These are phyloP conservation scores for Leptopilina syphax DNA, from an alignment of 2,888 invertebrate species.

Conservation along the genomic window DNA sequence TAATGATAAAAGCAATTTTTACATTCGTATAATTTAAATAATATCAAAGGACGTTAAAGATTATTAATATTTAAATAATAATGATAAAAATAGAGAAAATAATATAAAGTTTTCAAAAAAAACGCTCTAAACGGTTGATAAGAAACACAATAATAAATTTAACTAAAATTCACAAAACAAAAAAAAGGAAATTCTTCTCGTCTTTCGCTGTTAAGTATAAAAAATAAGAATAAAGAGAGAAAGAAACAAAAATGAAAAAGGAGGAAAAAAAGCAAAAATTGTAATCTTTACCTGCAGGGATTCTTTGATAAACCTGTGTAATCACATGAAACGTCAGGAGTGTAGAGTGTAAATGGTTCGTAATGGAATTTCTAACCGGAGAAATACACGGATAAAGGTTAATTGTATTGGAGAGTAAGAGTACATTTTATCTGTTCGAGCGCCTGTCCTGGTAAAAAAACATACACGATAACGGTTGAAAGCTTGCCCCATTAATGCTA, in stretches of 20 bases:
- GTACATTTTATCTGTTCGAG: conserved; percentile 69
- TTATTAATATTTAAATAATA: no score
- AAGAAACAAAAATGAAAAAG: background rate
- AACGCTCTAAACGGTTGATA: no score
- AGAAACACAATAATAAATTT: background rate
- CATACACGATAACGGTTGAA: conserved; percentile 73
- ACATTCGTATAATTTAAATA: no score
- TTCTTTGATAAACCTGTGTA: conserved; percentile 32
- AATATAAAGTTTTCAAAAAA: no score
- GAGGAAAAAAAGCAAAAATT: background rate
- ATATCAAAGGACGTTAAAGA: no score
- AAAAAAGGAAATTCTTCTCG: conserved; percentile 24
- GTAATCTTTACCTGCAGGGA: conserved; percentile 19
- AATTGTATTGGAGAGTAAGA: conserved; percentile 63
- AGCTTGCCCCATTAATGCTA: conserved; percentile 75
- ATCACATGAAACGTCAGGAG: conserved; percentile 43
- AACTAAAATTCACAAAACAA: background rate
- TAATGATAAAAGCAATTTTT: no score
- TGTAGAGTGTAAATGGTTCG: conserved; percentile 69
- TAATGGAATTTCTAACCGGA: conserved; percentile 70
- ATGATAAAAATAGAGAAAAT: no score
- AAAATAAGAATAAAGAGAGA: background rate
- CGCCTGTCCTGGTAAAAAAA: conserved; percentile 70
- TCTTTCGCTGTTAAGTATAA: background rate
- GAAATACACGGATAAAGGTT: conserved; percentile 62